Conservation (phyloP, 2,797 vertebrate species). For the Semotilus atromaculatus region DNA sequence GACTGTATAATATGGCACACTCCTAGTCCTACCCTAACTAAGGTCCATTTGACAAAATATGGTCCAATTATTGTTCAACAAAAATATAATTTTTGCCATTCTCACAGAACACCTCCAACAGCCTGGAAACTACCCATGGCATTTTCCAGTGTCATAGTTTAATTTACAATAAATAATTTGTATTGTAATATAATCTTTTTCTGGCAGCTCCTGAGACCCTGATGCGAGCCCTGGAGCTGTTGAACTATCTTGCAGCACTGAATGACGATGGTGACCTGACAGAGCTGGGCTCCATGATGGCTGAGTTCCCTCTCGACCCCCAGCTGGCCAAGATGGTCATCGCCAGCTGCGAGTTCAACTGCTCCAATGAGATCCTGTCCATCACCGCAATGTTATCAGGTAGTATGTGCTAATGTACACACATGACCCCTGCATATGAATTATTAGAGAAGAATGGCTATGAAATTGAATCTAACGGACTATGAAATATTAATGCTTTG, state of each 20-base stretch:
- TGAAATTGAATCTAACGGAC: background rate
- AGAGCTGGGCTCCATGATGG: conserved; percentile 99
- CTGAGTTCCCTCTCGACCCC: conserved; percentile 97
- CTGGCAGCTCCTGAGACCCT: conserved; percentile 93
- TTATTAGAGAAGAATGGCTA: background rate
- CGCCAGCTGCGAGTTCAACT: conserved; percentile 99
- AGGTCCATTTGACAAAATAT: background rate
- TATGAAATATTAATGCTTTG: conserved; percentile 19
- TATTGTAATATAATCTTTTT: conserved; percentile 47
- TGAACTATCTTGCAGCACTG: conserved; percentile 97
- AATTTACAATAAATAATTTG: background rate
- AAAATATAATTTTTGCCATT: background rate
- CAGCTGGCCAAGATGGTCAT: conserved; percentile 99
- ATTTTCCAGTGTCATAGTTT: background rate
- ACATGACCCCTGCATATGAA: conserved; percentile 29
- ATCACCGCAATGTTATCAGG: conserved; percentile 99
- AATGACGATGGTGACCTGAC: conserved; percentile 99
- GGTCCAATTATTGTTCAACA: background rate
- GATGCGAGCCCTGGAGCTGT: conserved; percentile 96
- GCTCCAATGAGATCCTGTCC: conserved; percentile 99
- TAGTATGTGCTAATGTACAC: conserved; percentile 84
- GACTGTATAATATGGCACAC: no score
- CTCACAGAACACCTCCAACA: background rate
- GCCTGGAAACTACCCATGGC: background rate
- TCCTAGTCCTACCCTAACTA: background rate